Conservation (phyloP, 2,888 invertebrate species). For the Corbicula japonica region DNA sequence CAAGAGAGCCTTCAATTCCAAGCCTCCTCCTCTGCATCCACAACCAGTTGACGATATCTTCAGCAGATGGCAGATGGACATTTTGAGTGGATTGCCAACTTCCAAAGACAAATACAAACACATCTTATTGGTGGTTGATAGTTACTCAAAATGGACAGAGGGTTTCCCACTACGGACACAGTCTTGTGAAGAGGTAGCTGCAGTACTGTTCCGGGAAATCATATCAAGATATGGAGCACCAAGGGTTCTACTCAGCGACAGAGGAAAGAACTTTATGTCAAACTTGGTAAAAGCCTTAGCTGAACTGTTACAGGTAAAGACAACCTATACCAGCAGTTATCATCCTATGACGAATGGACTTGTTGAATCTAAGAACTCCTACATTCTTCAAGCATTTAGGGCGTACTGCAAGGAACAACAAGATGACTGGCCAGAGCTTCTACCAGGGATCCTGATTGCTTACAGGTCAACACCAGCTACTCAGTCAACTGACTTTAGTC, state of each 20-base stretch:
- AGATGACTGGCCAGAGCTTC: constrained; percentile 51
- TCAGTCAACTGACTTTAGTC: constrained; percentile 46
- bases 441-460: constrained; percentile 62
- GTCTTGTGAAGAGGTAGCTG: constrained; percentile 47
- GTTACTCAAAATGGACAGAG: constrained; percentile 58
- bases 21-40: constrained; percentile 52
- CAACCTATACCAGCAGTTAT: constrained; percentile 44
- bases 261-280: constrained; percentile 47
- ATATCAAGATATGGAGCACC: constrained; percentile 50
- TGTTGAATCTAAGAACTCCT: constrained; percentile 57
- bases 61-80: constrained; percentile 59
- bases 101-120: constrained; percentile 54
- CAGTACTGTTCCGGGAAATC: constrained; percentile 38
- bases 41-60: constrained; percentile 87
- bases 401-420: constrained; percentile 51
- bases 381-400: constrained; percentile 55
- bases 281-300: constrained; percentile 41
- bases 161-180: constrained; percentile 33
- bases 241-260: constrained; percentile 31
- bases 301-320: constrained; percentile 40
- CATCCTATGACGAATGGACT: constrained; percentile 59
- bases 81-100: constrained; percentile 45
- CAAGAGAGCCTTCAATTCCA: constrained; percentile 34
- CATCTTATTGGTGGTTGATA: constrained; percentile 58
- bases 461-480: constrained; percentile 57